Percentiles rank a stretch among this genome's conserved stretches.
These are phyloP conservation scores for Fissipunctia ypsillon DNA, from an alignment of 2,888 invertebrate species.

Conservation along the genomic window DNA sequence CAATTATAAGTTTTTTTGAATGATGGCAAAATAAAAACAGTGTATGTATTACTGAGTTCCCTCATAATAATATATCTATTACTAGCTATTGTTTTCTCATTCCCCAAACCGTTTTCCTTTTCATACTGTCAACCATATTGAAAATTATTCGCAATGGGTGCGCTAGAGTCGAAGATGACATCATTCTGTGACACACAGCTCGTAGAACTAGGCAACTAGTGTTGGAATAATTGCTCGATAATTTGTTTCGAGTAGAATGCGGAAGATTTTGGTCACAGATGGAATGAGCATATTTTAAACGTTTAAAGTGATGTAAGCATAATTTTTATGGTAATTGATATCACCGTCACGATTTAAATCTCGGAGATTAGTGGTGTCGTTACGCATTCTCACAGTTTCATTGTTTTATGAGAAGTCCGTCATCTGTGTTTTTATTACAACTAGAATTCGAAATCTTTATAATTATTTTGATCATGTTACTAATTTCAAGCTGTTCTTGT, in stretches of 20 bases:
- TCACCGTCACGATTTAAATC: constrained; percentile 31
- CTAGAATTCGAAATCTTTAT: neutral
- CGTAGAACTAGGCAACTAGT: constrained; percentile 32
- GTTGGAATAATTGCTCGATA: constrained; percentile 52
- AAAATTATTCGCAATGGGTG: constrained; percentile 54
- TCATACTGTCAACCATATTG: constrained; percentile 42
- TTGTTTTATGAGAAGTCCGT: constrained; percentile 15
- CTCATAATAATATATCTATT: neutral
- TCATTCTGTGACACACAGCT: constrained; percentile 59
- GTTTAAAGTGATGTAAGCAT: constrained; percentile 35
- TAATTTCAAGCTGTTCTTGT: neutral
- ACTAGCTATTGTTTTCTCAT: constrained; percentile 28
- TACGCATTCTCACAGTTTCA: neutral
- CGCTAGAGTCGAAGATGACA: constrained; percentile 56
- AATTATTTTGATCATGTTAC: constrained; percentile 9
- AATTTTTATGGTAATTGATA: constrained; percentile 33
- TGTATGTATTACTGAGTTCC: constrained; percentile 19
- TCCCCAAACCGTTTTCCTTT: constrained; percentile 43
- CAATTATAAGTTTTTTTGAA: neutral
- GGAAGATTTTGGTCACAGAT: constrained; percentile 50
- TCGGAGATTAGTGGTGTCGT: neutral
- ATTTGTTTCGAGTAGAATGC: constrained; percentile 47
- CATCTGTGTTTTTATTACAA: constrained; percentile 13
- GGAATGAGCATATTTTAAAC: constrained; percentile 23
- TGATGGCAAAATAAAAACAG: neutral